A percentile compares a stretch with the other conserved stretches of the same genome.
phyloP scores from a whole-genome alignment of 2,113 vertebrate genomes.

The Dicentrarchus labrax region DNA sequence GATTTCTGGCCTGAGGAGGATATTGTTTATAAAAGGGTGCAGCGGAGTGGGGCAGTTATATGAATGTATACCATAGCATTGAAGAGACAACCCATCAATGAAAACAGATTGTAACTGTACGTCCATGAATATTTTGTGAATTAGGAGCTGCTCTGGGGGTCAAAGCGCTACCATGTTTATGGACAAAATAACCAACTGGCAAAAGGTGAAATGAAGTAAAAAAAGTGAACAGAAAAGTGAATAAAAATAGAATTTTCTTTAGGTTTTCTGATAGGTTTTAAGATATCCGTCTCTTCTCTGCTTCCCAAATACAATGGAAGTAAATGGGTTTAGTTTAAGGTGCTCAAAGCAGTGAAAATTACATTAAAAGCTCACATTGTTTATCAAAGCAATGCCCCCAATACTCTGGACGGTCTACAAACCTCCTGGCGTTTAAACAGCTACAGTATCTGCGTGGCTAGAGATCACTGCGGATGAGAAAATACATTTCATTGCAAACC shows the following conservation, averaged over 20 bases:
- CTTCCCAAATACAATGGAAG: not conserved
- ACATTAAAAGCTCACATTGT: not conserved
- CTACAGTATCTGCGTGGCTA: not conserved
- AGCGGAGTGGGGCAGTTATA: constrained; percentile 19
- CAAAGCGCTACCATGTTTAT: not conserved
- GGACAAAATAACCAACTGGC: not conserved
- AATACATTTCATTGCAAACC: not conserved
- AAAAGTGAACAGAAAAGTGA: not conserved
- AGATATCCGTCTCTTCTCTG: not conserved
- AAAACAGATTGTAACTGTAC: constrained; percentile 20
- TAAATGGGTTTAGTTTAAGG: not conserved
- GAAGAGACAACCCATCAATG: constrained; percentile 32
- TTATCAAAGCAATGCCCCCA: not conserved
- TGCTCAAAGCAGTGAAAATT: not conserved
- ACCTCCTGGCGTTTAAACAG: not conserved
- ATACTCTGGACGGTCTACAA: not conserved
- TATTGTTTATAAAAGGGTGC: constrained; percentile 59
- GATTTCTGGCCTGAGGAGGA: constrained; percentile 65
- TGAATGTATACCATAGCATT: constrained; percentile 2
- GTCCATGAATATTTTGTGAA: not conserved
- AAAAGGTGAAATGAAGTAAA: not conserved
- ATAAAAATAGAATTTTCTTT: not conserved
- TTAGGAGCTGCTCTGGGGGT: not conserved
- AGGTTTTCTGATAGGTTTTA: not conserved
- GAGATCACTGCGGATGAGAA: not conserved